Conservation (phyloP, 1,140 invertebrate genomes). For the Bursaphelenchus mucronatus region DNA sequence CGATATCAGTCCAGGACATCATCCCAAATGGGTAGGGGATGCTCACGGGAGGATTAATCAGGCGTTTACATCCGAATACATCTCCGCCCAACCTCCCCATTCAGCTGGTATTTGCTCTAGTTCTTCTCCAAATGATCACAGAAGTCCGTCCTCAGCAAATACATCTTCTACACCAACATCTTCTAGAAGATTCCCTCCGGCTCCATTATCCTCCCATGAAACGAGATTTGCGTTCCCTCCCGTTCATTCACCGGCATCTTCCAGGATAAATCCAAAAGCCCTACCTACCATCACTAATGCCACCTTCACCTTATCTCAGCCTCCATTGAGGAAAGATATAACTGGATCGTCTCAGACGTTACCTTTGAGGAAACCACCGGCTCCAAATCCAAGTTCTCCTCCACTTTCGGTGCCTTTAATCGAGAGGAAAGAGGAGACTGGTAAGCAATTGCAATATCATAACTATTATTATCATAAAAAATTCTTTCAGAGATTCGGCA, state of each 20-base stretch:
- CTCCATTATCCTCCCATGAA: conserved; percentile 39
- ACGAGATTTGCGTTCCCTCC: conserved; percentile 46
- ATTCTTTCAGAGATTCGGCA: too few relatives aligned
- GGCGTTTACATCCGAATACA: conserved; percentile 44
- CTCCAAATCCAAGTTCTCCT: conserved; percentile 3
- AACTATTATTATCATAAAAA: too few relatives aligned
- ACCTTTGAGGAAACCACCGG: conserved; percentile 20
- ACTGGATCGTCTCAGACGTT: background rate
- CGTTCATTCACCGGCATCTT: conserved; percentile 9
- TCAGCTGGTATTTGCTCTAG: background rate
- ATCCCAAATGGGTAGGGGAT: conserved; percentile 37
- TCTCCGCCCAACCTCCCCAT: conserved; percentile 16
- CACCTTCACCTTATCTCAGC: background rate
- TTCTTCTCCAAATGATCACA: conserved; percentile 6
- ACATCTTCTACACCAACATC: conserved; percentile 9
- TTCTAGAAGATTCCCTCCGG: conserved; percentile 27
- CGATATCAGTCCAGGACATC: conserved; percentile 28
- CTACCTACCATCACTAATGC: background rate
- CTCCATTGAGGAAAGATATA: background rate
- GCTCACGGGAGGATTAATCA: conserved; percentile 38
- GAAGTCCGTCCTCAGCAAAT: conserved; percentile 9
- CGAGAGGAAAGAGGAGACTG: too few relatives aligned
- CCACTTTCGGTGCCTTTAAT: background rate
- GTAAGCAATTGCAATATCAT: too few relatives aligned
- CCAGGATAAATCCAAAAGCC: background rate